A percentile compares a stretch with the other conserved stretches of the same genome.
These are phyloP conservation scores for Nasua narica DNA, from an alignment of 2,797 vertebrate genomes.

Conservation along the genomic window DNA sequence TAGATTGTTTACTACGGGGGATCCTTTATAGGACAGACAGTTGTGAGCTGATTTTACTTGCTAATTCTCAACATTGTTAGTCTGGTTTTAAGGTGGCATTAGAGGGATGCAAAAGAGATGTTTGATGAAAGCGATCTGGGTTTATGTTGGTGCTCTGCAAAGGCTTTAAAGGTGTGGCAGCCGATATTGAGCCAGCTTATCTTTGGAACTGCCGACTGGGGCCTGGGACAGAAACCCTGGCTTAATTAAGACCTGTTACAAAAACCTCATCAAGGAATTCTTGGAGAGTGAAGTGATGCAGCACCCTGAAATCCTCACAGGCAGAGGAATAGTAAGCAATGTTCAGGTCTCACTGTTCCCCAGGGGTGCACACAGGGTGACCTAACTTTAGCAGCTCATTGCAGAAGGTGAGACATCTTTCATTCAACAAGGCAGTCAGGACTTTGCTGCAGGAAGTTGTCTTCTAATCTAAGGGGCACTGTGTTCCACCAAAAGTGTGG, in stretches of 20 bases:
- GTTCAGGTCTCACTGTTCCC: neutral
- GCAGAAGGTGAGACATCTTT: neutral
- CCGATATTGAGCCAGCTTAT: neutral
- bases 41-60: constrained; percentile 35
- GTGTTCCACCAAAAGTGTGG: neutral
- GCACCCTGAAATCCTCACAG: neutral
- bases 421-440: neutral
- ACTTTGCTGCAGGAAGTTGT: neutral
- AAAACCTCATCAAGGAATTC: neutral
- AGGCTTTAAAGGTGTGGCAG: neutral
- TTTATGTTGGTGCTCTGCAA: neutral
- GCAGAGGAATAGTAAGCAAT: neutral
- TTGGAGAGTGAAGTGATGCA: neutral
- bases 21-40: neutral
- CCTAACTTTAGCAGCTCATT: neutral
- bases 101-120: neutral
- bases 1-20: neutral
- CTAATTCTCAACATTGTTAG: neutral
- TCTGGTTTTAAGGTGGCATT: neutral
- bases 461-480: neutral
- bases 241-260: neutral
- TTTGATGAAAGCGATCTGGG: neutral
- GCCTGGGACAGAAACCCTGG: neutral
- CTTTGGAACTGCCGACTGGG: neutral
- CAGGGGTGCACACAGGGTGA: neutral